phyloP scores from a whole-genome alignment of 2,797 vertebrate species.

The Helostoma temminkii region DNA sequence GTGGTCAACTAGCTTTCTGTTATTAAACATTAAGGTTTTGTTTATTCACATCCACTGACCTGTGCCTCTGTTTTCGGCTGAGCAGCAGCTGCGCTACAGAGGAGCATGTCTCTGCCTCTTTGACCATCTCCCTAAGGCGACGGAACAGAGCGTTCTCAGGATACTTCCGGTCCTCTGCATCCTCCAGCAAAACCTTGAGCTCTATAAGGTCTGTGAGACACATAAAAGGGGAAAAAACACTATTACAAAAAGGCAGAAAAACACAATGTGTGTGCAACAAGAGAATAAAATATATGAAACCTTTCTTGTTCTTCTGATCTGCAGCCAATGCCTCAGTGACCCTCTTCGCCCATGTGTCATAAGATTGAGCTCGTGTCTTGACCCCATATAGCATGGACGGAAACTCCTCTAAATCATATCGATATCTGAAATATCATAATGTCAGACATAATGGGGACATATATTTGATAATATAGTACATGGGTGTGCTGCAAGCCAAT shows the following conservation, averaged over 20 bases:
- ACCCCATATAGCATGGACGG: conserved; percentile 94
- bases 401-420: conserved; percentile 95
- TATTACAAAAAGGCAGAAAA: background rate
- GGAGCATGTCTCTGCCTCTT: conserved; percentile 97
- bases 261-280: background rate
- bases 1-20: background rate
- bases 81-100: conserved; percentile 97
- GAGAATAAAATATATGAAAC: conserved; percentile 65
- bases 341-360: conserved; percentile 95
- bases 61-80: conserved; percentile 96
- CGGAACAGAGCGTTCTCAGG: conserved; percentile 94
- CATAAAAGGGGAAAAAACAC: background rate
- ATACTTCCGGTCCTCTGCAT: conserved; percentile 97
- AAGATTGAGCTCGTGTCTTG: conserved; percentile 96
- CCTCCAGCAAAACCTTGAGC: conserved; percentile 95
- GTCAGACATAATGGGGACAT: background rate
- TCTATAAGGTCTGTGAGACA: conserved; percentile 91
- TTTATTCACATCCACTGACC: conserved; percentile 77
- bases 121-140: conserved; percentile 93
- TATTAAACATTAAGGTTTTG: background rate
- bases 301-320: conserved; percentile 96
- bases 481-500: background rate
- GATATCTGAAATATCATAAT: conserved; percentile 89
- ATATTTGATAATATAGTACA: background rate
- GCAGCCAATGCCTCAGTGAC: conserved; percentile 94